Evolutionary conservation across 2,888 invertebrate genomes (phyloP), one percentile per base, ranked within the genome.

Genomic region (Melipona bicolor): DNA sequence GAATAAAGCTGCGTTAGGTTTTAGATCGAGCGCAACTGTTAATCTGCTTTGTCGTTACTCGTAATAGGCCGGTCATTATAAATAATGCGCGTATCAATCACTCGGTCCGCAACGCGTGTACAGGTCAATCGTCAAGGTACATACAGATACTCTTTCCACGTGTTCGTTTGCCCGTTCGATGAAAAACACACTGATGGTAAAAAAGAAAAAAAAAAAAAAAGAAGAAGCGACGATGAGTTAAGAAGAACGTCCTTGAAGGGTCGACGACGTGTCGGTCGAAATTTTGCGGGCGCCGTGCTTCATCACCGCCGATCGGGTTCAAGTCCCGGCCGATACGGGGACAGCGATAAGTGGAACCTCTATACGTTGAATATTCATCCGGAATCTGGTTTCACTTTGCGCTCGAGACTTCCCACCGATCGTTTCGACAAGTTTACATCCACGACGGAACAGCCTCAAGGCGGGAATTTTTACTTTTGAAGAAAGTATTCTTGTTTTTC

Each of bases 361-460:
- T 43, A 9, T 43, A 6, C 70, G 70, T 54, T 70, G 70, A 56
- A 54, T 70, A 70, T 70, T 70, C 70, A 56, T 70, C 56, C 70
- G 32, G 70, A 32, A 43, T n/a, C 70, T 15, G 54, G 70, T 56
- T 70, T 70, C 70, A n/a, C 54, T 56, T 52, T 43, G 9, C 9
- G 27, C 52, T 50, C 50, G 11, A 54, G 70, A 54, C 70, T 70
- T 32, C 32, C 6, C 24, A 54, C 27, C 54, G 70, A 36, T 62
- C 70, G 15, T n/a, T 36, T 21, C 54, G 32, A 70, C 43, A 15
- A 6, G n/a, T 67, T 43, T 67, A 24, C n/a, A n/a, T 15, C n/a
- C n/a, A 59, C 43, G 43, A 9, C 43, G 9, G 43, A 43, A 9
- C 43, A 43, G 43, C 9, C 9, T 43, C 1, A 43, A 9, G 43